These are phyloP conservation scores for Epiblema foenella DNA, from an alignment of 2,888 invertebrate genomes.

Conservation along the genomic window DNA sequence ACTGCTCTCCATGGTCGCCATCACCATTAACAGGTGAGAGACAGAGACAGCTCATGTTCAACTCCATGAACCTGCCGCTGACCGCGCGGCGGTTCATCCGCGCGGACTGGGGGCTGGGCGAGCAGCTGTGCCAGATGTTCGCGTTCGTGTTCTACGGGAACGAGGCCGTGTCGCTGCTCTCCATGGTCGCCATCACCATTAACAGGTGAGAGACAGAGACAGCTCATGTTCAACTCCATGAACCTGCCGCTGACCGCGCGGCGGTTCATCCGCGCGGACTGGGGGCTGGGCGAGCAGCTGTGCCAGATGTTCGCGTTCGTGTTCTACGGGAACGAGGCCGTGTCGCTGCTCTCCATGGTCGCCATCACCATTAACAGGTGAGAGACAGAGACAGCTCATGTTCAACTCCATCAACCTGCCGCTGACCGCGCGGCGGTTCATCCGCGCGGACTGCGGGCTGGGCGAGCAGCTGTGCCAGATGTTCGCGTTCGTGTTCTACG, in stretches of 20 bases:
- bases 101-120: conserved; percentile 92
- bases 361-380: conserved; percentile 95
- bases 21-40: too few relatives aligned
- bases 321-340: conserved; percentile 95
- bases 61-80: conserved; percentile 92
- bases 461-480: conserved; percentile 91
- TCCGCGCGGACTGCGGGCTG: conserved; percentile 92
- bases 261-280: conserved; percentile 92
- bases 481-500: conserved; percentile 95
- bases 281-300: conserved; percentile 91
- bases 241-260: conserved; percentile 93
- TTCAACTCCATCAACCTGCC: conserved; percentile 95
- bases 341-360: conserved; percentile 94
- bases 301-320: conserved; percentile 94
- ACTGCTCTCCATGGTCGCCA: too few relatives aligned
- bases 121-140: conserved; percentile 91
- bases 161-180: conserved; percentile 93
- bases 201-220: conserved; percentile 87
- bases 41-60: conserved; percentile 94
- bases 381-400: conserved; percentile 77
- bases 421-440: conserved; percentile 92
- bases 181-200: conserved; percentile 95
- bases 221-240: conserved; percentile 91
- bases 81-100: conserved; percentile 93
- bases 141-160: conserved; percentile 96